Base-by-base conservation (phyloP, 2,797 vertebrate genomes). In the Centroberyx gerrardi region DNA sequence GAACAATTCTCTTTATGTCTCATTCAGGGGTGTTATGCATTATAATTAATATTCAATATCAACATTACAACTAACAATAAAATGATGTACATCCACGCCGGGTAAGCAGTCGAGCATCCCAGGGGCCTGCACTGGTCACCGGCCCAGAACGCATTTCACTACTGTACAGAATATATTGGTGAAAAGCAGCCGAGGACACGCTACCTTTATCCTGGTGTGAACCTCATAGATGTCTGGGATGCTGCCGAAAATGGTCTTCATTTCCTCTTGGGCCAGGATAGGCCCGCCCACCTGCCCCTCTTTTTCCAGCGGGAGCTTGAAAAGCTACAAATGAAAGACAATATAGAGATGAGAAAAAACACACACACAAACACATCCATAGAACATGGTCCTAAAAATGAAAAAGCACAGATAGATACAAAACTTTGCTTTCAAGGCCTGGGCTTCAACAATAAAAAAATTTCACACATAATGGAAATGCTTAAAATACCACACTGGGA, bases 221-320 rank as follows among this genome's bases (percentile, higher is more conserved):
- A 99, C 97, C 15, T 99, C 98, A 70, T 97, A 96, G 87, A 99
- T 99, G 83, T 99, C 98, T 53, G 98, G 98, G 85, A 99, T 99
- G 90, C 97, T 97, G 89, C 98, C 97, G 87, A 99, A 99, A 88
- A 99, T 99, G 1, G 98, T 98, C 89, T 99, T 99, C 28, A 99
- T 96, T 90, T 99, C 98, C 88, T 99, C 98, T 72, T 95, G 96
- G 52, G 98, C 98, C 86, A 99, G 95, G 80, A 99, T 98, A 40
- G 98, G 98, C 22, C 98, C 98, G 8, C 98, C 98, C 22, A 99
- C 95, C 52, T 99, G 98, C 9, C 95, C 97, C 78, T 99, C 98
- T 77, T 97, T 98, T 77, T 99, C 98, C 90, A 99, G 13, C 0
- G 98, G 98, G 90, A 97, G 83, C 78, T 99, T 97, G 93, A 99